Percentiles rank a stretch among this genome's conserved stretches.
Evolutionary conservation across 2,888 invertebrate species (phyloP).

Genomic region (Lasioglossum vierecki): DNA sequence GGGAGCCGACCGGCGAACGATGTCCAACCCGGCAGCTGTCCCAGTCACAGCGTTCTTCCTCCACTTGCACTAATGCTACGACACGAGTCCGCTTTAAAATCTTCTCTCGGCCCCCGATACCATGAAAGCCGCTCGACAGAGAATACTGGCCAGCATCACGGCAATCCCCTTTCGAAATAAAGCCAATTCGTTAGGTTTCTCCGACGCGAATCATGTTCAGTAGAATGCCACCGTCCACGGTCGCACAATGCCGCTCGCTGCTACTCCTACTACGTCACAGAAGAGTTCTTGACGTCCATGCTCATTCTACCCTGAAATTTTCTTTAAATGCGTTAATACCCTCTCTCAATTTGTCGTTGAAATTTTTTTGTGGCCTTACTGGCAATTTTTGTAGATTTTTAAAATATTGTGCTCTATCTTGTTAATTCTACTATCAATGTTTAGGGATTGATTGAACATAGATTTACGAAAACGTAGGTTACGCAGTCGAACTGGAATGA

Average conservation of each 20-base stretch:
- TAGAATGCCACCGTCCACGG: constrained; percentile 43
- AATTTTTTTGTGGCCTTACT: not conserved
- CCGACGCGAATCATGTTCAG: constrained; percentile 41
- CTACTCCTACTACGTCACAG: constrained; percentile 2
- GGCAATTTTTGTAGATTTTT: not conserved
- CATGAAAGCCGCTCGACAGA: constrained; percentile 37
- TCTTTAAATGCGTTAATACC: not conserved
- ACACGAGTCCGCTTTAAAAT: constrained; percentile 75
- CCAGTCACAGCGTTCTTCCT: constrained; percentile 74
- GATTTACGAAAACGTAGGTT: not conserved
- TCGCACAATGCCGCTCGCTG: constrained; percentile 24
- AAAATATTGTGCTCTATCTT: not conserved
- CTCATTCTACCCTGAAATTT: not conserved
- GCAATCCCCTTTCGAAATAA: constrained; percentile 72
- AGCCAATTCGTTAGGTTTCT: constrained; percentile 77
- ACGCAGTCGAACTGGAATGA: constrained; percentile 19
- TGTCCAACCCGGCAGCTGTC: constrained; percentile 80
- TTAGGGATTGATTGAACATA: not conserved
- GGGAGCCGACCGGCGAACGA: constrained; percentile 73
- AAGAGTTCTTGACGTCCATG: constrained; percentile 3
- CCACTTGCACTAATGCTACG: constrained; percentile 52
- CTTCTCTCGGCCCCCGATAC: constrained; percentile 54
- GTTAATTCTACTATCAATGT: not conserved
- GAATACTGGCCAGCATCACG: constrained; percentile 39
- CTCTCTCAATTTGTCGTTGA: not conserved